These are phyloP conservation scores for Drosophila meridionalis DNA, from an alignment of 2,888 invertebrate species.

Conservation along the genomic window DNA sequence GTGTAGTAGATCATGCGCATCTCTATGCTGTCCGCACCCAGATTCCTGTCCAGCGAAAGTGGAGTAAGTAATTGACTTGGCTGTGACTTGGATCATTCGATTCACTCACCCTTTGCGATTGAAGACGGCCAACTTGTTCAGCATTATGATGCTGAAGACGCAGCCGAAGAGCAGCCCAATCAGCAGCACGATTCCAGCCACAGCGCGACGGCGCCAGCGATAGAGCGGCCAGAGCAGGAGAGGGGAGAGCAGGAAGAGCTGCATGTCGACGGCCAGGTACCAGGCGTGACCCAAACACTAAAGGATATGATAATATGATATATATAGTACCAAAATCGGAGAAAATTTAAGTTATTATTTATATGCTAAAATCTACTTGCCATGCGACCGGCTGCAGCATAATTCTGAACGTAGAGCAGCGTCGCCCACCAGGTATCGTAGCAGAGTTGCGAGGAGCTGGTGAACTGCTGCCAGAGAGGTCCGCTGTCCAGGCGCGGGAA, in stretches of 20 bases:
- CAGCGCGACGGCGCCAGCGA: slow-evolving; percentile 74
- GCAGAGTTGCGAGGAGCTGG: slow-evolving; percentile 65
- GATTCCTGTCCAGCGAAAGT: slow-evolving; percentile 21
- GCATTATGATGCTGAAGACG: slow-evolving; percentile 70
- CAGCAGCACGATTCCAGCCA: slow-evolving; percentile 51
- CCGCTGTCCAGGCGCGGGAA: slow-evolving; percentile 85
- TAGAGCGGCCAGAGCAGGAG: slow-evolving; percentile 85
- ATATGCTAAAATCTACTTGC: slow-evolving; percentile 50
- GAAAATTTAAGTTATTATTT: no score
- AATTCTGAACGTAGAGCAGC: slow-evolving; percentile 85
- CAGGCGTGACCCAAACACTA: slow-evolving; percentile 86
- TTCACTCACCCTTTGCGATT: slow-evolving; percentile 33
- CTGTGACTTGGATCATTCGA: no score
- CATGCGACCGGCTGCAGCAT: slow-evolving; percentile 70
- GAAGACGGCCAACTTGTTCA: slow-evolving; percentile 54
- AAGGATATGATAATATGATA: no score
- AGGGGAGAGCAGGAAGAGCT: slow-evolving; percentile 86
- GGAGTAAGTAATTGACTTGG: neutral
- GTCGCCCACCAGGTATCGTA: slow-evolving; percentile 84
- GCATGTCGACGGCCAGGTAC: slow-evolving; percentile 87
- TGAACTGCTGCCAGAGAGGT: slow-evolving; percentile 83
- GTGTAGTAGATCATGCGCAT: slow-evolving; percentile 62
- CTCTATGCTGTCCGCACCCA: slow-evolving; percentile 39
- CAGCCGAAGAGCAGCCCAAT: slow-evolving; percentile 71
- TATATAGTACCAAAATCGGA: no score